Evolutionary conservation across 2,797 vertebrate genomes (phyloP).

Genomic region (Anas capensis): DNA sequence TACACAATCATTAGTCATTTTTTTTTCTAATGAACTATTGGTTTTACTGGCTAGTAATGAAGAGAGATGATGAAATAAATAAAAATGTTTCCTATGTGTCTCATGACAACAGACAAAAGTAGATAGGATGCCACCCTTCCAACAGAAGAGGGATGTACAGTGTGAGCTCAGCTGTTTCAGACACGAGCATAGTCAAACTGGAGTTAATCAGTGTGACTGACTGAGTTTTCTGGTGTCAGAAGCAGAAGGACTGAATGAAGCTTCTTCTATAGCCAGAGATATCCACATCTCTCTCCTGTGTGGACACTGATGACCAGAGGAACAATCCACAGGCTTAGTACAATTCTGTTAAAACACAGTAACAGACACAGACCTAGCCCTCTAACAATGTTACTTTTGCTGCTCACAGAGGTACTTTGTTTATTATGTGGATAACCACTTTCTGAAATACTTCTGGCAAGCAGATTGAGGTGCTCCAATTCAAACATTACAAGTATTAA

Average conservation of each 20-base stretch:
- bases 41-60: neutral
- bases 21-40: neutral
- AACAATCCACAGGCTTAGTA: neutral
- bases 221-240: neutral
- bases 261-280: neutral
- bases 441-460: neutral
- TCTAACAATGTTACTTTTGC: neutral
- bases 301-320: neutral
- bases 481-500: neutral
- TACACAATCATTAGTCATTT: neutral
- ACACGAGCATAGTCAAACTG: rapidly evolving
- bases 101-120: neutral
- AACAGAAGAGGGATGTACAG: neutral
- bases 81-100: neutral
- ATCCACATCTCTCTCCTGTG: neutral
- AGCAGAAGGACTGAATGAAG: neutral
- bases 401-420: neutral
- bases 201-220: neutral
- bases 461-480: neutral
- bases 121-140: neutral
- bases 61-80: neutral
- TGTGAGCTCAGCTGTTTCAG: neutral
- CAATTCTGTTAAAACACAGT: neutral
- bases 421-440: neutral
- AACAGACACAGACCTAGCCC: neutral